Evolutionary conservation across 2,888 invertebrate genomes (phyloP).

Genomic region (Antitype chi): DNA sequence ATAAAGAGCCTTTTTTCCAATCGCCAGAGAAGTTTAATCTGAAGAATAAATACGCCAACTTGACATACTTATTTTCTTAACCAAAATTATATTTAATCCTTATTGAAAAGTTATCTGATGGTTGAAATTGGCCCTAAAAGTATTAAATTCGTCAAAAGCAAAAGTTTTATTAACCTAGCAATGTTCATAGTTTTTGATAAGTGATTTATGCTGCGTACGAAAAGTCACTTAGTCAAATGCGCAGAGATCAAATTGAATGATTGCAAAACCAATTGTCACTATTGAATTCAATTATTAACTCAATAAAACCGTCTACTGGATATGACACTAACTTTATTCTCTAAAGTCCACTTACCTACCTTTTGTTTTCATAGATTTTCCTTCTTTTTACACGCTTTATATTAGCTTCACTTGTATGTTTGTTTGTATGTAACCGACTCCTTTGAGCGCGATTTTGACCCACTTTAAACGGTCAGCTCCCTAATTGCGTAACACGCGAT

Average conservation of each 20-base stretch:
- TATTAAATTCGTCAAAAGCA: neutral
- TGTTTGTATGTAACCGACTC: too few relatives aligned
- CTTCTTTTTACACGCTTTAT: too few relatives aligned
- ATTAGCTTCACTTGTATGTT: too few relatives aligned
- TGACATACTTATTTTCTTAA: neutral
- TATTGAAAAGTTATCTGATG: neutral
- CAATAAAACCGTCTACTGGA: constrained; percentile 2
- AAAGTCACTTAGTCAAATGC: neutral
- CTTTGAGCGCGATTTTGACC: too few relatives aligned
- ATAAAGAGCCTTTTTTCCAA: neutral
- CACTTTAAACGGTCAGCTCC: too few relatives aligned
- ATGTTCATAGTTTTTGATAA: neutral
- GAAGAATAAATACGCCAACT: neutral
- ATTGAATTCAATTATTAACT: neutral
- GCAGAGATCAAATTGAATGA: neutral
- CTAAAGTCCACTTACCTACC: neutral
- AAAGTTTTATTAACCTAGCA: neutral
- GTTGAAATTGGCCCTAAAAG: neutral
- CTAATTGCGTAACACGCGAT: too few relatives aligned
- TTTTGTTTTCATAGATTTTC: constrained; percentile 10
- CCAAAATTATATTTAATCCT: neutral
- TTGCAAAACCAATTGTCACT: neutral
- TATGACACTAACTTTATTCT: neutral
- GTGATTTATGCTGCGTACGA: neutral
- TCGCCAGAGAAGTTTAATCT: too few relatives aligned